Base-by-base conservation (phyloP, 2,888 invertebrate genomes). In the Monopis laevigella region DNA sequence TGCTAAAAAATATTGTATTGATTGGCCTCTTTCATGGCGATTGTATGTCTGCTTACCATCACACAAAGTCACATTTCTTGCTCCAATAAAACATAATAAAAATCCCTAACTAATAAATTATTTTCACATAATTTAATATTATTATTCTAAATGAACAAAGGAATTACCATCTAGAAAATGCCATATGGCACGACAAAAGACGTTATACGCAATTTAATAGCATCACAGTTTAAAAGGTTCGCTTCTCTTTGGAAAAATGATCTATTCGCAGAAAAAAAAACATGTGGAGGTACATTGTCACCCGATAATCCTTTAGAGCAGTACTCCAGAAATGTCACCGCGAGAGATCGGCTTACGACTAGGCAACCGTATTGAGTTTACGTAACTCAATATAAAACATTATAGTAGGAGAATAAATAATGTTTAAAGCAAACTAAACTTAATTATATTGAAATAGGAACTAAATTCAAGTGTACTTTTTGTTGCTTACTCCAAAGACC, bases 121-220 rank as follows among this genome's bases (percentile, higher is more conserved):
- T n/a, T n/a, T n/a, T n/a, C n/a, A n/a, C n/a, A n/a, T n/a, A n/a
- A n/a, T n/a, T n/a, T n/a, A n/a, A n/a, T n/a, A n/a, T n/a, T n/a
- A n/a, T n/a, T n/a, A n/a, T n/a, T n/a, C n/a, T n/a, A n/a, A n/a
- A n/a, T n/a, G n/a, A n/a, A 32, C 32, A 32, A 32, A 32, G 14
- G 32, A 32, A 16, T 17, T 17, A 32, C 67, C 77, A 75, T 74
- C 61, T 70, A 62, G 63, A 73, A 71, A 75, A 72, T 65, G 59
- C 73, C 78, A 77, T 77, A 62, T 78, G 77, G 63, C 51, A 52
- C 51, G 54, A 78, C 75, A 78, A 78, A 77, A 63, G 77, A 58
- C 52, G 62, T 56, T n/a, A 73, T 69, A 72, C 77, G 77, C 80
- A 78, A 80, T 78, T 77, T 78, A 77, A 78, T 78, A 78, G 73